Evolutionary conservation across 1,140 invertebrate genomes (phyloP).

Genomic region (Psix sp.): DNA sequence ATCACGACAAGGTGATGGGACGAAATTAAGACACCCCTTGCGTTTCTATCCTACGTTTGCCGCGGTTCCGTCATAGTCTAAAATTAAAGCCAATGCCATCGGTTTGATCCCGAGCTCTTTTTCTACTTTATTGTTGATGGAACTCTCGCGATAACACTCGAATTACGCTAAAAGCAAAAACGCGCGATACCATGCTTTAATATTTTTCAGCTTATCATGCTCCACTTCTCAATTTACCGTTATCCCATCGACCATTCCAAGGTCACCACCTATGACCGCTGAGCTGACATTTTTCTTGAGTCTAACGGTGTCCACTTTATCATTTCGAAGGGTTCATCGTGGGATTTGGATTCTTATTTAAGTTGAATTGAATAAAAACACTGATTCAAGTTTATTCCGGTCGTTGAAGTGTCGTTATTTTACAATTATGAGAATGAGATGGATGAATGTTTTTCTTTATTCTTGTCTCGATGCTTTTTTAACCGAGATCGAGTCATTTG

Average conservation of each 20-base stretch:
- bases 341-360: no score
- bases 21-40: constrained; percentile 44
- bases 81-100: constrained; percentile 54
- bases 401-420: no score
- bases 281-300: no score
- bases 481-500: constrained; percentile 4
- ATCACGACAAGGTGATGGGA: constrained; percentile 31
- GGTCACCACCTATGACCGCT: no score
- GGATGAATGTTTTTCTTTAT: constrained; percentile 11
- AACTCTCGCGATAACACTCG: constrained; percentile 36
- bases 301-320: no score
- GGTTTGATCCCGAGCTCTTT: constrained; percentile 46
- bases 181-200: background rate
- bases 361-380: no score
- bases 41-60: constrained; percentile 53
- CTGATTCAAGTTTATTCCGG: no score
- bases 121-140: constrained; percentile 38
- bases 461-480: constrained; percentile 5
- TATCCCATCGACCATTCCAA: no score
- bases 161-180: constrained; percentile 44
- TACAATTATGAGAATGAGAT: background rate
- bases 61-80: constrained; percentile 53
- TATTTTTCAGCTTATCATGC: constrained; percentile 11
- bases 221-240: constrained; percentile 15
- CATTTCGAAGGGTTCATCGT: no score